Percentiles rank a stretch among this genome's conserved stretches.
These are phyloP conservation scores for Gnathonemus longibarbis DNA, from an alignment of 2,113 vertebrate genomes.

Conservation along the genomic window DNA sequence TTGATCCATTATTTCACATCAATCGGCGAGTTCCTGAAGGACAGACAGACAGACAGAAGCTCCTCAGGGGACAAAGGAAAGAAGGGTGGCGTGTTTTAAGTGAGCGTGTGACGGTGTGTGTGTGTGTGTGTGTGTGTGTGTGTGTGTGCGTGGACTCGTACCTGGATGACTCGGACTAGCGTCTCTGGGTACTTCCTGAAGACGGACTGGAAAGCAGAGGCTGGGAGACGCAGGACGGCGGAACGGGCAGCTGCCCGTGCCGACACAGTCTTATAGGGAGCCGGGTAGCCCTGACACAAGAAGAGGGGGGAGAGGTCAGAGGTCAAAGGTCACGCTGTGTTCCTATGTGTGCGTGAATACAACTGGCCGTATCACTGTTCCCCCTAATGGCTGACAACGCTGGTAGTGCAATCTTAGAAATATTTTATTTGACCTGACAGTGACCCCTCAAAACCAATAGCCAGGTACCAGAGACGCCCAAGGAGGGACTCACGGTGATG, in stretches of 20 bases:
- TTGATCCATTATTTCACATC: slow-evolving; percentile 12
- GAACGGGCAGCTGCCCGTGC: slow-evolving; percentile 72
- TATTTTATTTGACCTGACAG: not conserved
- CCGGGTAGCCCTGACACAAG: slow-evolving; percentile 71
- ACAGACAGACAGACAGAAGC: not conserved
- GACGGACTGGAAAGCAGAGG: slow-evolving; percentile 79
- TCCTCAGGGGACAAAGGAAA: not conserved
- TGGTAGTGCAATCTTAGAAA: not conserved
- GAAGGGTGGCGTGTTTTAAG: not conserved
- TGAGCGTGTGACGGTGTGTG: not conserved
- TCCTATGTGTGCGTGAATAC: too few species aligned
- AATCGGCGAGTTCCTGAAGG: not conserved
- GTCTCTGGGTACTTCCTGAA: slow-evolving; percentile 93
- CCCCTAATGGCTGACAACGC: not conserved
- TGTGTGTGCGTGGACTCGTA: slow-evolving; percentile 34
- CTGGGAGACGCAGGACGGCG: slow-evolving; percentile 80
- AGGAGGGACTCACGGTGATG: slow-evolving; percentile 75
- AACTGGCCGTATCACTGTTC: not conserved
- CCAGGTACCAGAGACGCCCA: not conserved
- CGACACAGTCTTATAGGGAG: slow-evolving; percentile 83
- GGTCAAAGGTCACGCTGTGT: not conserved
- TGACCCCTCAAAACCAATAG: not conserved
- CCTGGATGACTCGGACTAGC: slow-evolving; percentile 89
- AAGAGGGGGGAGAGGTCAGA: not conserved
- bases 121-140: not conserved